Percentiles rank a stretch among this genome's conserved stretches.
phyloP scores from a whole-genome alignment of 2,113 vertebrate genomes.

The Chloebia gouldiae region DNA sequence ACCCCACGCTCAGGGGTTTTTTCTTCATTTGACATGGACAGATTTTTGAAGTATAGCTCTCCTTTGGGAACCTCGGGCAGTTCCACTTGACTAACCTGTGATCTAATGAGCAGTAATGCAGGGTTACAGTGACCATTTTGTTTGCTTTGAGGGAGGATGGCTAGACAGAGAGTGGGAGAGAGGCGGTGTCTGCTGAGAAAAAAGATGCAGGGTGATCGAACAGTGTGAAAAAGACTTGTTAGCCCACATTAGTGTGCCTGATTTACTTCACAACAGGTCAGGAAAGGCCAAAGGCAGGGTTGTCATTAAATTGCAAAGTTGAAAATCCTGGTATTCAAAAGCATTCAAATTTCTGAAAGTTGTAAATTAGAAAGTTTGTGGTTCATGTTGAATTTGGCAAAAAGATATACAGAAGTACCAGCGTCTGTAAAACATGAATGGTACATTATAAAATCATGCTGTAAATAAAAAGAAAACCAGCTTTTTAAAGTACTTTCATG shows the following conservation, averaged over 20 bases:
- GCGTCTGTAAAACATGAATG: slow-evolving; percentile 18
- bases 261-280: slow-evolving; percentile 78
- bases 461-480: slow-evolving; percentile 41
- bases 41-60: slow-evolving; percentile 84
- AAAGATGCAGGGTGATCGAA: slow-evolving; percentile 71
- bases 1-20: slow-evolving; percentile 83
- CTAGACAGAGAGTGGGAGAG: slow-evolving; percentile 74
- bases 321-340: slow-evolving; percentile 69
- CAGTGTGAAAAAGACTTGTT: slow-evolving; percentile 78
- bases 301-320: slow-evolving; percentile 74
- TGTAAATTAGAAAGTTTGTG: slow-evolving; percentile 63
- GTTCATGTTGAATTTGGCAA: slow-evolving; percentile 46
- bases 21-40: slow-evolving; percentile 88
- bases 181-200: slow-evolving; percentile 66
- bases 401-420: not conserved
- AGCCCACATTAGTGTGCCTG: slow-evolving; percentile 79
- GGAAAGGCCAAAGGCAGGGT: slow-evolving; percentile 69
- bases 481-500: slow-evolving; percentile 62
- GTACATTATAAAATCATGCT: slow-evolving; percentile 55
- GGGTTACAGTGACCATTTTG: slow-evolving; percentile 79
- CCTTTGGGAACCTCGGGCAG: slow-evolving; percentile 77
- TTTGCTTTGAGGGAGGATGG: slow-evolving; percentile 74
- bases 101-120: slow-evolving; percentile 81
- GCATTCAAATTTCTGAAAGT: slow-evolving; percentile 61
- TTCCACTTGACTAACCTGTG: slow-evolving; percentile 85